Percentiles rank a stretch among this genome's conserved stretches.
phyloP scores from a whole-genome alignment of 2,888 invertebrate species.

The Pachycephus smyrnensis region DNA sequence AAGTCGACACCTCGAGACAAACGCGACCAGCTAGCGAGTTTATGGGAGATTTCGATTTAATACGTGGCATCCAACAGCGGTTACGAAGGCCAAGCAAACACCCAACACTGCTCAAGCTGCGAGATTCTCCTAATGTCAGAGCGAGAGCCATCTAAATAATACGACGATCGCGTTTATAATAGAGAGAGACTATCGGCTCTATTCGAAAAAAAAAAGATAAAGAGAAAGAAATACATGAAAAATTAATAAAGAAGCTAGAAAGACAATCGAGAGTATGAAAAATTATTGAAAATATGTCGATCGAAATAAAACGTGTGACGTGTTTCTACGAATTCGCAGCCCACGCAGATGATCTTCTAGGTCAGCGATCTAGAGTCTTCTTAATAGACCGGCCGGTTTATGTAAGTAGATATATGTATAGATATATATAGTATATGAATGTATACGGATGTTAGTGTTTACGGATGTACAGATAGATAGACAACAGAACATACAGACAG shows the following conservation, averaged over 20 bases:
- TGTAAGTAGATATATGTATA: not conserved
- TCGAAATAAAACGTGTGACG: not conserved
- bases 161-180: not conserved
- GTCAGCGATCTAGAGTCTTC: conserved; percentile 21
- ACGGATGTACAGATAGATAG: conserved; percentile 50
- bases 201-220: not conserved
- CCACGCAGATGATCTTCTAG: conserved; percentile 31
- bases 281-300: not conserved
- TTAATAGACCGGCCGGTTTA: not conserved
- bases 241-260: not conserved
- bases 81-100: conserved; percentile 62
- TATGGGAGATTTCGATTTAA: not conserved
- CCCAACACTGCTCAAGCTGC: conserved; percentile 18
- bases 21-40: not conserved
- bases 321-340: conserved; percentile 15
- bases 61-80: conserved; percentile 42
- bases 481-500: conserved; percentile 39
- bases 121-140: conserved; percentile 5
- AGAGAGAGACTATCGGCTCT: not conserved
- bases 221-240: not conserved
- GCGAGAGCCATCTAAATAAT: not conserved
- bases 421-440: conserved; percentile 35
- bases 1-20: not conserved
- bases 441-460: conserved; percentile 46
- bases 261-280: not conserved